phyloP scores from a whole-genome alignment of 2,888 invertebrate genomes.

The Rhingia rostrata region DNA sequence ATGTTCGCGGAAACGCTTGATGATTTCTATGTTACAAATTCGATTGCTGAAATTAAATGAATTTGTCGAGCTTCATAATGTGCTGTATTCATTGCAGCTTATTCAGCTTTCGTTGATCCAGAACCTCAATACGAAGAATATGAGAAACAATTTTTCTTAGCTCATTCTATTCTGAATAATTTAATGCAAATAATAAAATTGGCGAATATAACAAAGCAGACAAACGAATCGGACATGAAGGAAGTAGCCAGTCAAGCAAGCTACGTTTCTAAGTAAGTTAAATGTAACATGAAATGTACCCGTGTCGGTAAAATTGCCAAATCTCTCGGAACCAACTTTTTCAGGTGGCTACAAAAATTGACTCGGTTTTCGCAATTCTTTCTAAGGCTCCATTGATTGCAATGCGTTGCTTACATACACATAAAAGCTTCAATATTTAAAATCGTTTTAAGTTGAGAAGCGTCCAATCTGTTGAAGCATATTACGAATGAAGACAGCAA shows the following conservation, averaged over 20 bases:
- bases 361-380: background rate
- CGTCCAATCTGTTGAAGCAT: conserved; percentile 5
- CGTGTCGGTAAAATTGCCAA: conserved; percentile 9
- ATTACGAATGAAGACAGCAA: no score
- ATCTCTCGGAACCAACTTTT: conserved; percentile 6
- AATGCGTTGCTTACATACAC: background rate
- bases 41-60: background rate
- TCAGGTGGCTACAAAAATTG: background rate
- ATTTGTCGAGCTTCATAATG: conserved; percentile 11
- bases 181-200: no score
- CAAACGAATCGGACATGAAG: no score
- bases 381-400: conserved; percentile 12
- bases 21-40: background rate
- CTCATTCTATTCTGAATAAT: no score
- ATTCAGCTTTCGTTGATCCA: background rate
- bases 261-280: no score
- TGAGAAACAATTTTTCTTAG: no score
- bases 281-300: no score
- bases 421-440: conserved; percentile 24
- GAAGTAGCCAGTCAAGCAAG: no score
- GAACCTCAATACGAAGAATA: no score
- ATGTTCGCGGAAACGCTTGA: conserved; percentile 14
- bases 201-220: no score
- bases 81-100: background rate
- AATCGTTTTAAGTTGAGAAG: conserved; percentile 2